These are phyloP conservation scores for Murina feae DNA, from an alignment of 2,113 vertebrate genomes.

Conservation along the genomic window DNA sequence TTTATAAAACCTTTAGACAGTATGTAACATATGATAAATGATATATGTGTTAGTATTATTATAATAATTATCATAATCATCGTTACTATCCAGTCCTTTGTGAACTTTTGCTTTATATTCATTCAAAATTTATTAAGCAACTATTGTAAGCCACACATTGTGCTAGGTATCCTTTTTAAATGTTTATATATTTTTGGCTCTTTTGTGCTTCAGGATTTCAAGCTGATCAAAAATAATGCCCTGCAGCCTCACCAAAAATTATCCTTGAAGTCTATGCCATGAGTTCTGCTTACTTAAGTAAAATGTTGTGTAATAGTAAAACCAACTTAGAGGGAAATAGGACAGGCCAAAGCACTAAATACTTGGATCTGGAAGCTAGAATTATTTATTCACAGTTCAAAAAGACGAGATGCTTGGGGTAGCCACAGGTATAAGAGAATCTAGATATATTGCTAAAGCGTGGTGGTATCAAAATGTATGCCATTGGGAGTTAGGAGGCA, in stretches of 20 bases:
- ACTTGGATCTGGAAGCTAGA: not conserved
- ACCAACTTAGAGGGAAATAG: constrained; percentile 21
- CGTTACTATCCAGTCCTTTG: not conserved
- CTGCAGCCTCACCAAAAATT: not conserved
- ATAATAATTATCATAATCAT: not conserved
- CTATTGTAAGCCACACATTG: not conserved
- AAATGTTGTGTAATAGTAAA: constrained; percentile 35
- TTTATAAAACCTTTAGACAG: not conserved
- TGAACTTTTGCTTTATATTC: constrained; percentile 14
- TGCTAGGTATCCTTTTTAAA: constrained; percentile 40
- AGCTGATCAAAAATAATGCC: constrained; percentile 14
- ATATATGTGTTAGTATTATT: not conserved
- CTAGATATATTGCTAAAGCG: not conserved
- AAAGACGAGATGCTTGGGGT: not conserved
- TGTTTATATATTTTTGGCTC: constrained; percentile 11
- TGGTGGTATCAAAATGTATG: constrained; percentile 14
- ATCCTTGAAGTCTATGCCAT: not conserved
- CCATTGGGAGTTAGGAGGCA: not conserved
- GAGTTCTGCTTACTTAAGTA: constrained; percentile 43
- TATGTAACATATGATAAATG: not conserved
- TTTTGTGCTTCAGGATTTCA: constrained; percentile 44
- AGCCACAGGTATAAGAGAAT: not conserved
- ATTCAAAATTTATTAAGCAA: not conserved
- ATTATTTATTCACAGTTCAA: not conserved
- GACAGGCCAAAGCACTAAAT: constrained; percentile 15